Conservation (phyloP, 2,113 vertebrate genomes). For the Myxocyprinus asiaticus region DNA sequence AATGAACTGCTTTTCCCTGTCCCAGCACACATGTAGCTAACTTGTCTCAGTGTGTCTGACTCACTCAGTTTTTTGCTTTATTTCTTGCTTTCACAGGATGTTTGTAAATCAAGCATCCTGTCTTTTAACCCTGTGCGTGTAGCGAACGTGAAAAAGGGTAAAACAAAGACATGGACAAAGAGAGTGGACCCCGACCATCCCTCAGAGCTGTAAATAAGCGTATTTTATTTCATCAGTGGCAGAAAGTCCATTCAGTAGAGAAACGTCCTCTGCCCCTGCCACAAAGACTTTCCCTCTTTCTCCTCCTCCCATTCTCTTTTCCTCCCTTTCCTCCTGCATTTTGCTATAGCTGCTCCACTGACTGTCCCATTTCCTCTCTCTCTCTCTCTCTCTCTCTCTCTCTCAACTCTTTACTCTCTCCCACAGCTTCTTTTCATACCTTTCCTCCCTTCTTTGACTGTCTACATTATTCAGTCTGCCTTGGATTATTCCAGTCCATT, state of each 20-base stretch:
- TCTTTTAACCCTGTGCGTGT: not conserved
- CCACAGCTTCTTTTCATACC: slow-evolving; percentile 3
- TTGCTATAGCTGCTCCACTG: not conserved
- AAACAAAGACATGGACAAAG: not conserved
- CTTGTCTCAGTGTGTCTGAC: not conserved
- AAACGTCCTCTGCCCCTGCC: not conserved
- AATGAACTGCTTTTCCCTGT: slow-evolving; percentile 5
- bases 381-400: not conserved
- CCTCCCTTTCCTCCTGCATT: not conserved
- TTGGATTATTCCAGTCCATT: slow-evolving; percentile 17
- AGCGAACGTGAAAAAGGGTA: not conserved
- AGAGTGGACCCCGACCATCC: not conserved
- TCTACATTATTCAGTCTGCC: slow-evolving; percentile 33
- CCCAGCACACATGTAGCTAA: not conserved
- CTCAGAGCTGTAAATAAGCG: slow-evolving; percentile 8
- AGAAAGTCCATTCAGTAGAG: not conserved
- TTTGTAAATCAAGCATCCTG: slow-evolving; percentile 33
- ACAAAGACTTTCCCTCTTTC: slow-evolving; percentile 21
- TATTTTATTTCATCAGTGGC: slow-evolving; percentile 5
- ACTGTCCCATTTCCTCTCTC: not conserved
- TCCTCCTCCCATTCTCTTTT: slow-evolving; percentile 1
- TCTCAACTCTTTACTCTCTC: not conserved
- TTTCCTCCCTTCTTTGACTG: slow-evolving; percentile 4
- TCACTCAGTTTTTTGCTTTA: slow-evolving; percentile 6
- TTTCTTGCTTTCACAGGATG: slow-evolving; percentile 17